A percentile compares a stretch with the other conserved stretches of the same genome.
These are phyloP conservation scores for Sorex fumeus DNA, from an alignment of 2,113 vertebrate genomes.

Conservation along the genomic window DNA sequence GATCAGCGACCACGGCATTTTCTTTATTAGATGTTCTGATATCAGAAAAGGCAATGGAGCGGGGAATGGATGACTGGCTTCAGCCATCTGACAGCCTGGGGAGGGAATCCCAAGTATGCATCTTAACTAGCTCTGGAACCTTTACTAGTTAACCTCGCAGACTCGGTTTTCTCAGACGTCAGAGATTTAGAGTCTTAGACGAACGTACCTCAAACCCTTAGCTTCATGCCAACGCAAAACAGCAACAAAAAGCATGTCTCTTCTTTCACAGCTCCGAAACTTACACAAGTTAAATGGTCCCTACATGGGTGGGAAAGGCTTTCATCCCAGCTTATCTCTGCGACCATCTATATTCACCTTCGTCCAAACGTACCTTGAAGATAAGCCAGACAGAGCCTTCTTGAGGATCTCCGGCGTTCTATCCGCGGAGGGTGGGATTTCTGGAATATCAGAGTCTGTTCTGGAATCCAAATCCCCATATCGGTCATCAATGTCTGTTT, in stretches of 20 bases:
- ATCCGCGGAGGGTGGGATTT: slow-evolving; percentile 91
- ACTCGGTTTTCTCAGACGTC: background rate
- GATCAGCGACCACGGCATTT: background rate
- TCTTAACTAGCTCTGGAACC: background rate
- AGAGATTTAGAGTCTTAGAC: background rate
- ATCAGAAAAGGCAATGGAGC: background rate
- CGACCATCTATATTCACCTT: background rate
- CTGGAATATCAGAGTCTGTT: slow-evolving; percentile 90
- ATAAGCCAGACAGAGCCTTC: slow-evolving; percentile 96
- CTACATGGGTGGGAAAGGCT: background rate
- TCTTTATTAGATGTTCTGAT: slow-evolving; percentile 2
- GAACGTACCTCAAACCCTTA: background rate
- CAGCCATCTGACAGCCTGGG: background rate
- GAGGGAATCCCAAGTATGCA: background rate
- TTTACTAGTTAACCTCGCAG: background rate
- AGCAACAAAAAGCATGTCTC: too few species aligned
- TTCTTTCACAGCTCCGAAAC: background rate
- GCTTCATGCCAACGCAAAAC: too few species aligned
- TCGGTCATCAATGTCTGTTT: slow-evolving; percentile 93
- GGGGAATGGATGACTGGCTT: background rate
- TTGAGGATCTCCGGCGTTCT: slow-evolving; percentile 97
- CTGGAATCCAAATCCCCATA: slow-evolving; percentile 91
- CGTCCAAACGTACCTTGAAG: slow-evolving; percentile 92
- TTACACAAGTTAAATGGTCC: background rate
- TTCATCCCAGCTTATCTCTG: background rate